phyloP scores from a whole-genome alignment of 2,113 vertebrate species.

The Myodes glareolus region DNA sequence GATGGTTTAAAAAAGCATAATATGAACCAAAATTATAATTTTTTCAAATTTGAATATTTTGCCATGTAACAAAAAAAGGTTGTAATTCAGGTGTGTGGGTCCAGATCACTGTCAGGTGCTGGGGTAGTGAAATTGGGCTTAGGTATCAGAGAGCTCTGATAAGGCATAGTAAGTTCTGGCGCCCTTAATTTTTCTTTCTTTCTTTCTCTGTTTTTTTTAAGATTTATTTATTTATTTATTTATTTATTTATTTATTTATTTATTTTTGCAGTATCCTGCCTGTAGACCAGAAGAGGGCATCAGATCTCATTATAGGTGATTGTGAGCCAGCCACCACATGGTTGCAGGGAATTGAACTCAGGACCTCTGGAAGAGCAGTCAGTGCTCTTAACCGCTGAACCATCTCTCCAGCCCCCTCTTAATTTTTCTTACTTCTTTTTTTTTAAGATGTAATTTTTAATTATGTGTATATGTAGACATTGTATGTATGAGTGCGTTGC shows the following conservation, averaged over 20 bases:
- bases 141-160: not conserved
- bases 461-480: not conserved
- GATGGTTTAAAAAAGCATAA: constrained; percentile 35
- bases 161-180: not conserved
- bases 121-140: not conserved
- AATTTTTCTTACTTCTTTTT: not conserved
- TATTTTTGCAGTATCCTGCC: too few species aligned
- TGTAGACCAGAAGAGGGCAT: too few species aligned
- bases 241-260: too few species aligned
- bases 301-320: too few species aligned
- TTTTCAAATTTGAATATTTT: constrained; percentile 54
- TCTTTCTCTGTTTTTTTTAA: not conserved
- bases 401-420: not conserved
- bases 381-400: too few species aligned
- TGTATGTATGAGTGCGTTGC: not conserved
- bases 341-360: too few species aligned
- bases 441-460: not conserved
- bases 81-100: constrained; percentile 37
- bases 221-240: not conserved
- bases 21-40: not conserved
- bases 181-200: not conserved
- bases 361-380: too few species aligned
- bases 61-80: constrained; percentile 27
- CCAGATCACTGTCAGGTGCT: not conserved
- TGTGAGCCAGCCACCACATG: too few species aligned